Evolutionary conservation across 2,888 invertebrate species (phyloP).

Genomic region (Chrysina gloriosa): DNA sequence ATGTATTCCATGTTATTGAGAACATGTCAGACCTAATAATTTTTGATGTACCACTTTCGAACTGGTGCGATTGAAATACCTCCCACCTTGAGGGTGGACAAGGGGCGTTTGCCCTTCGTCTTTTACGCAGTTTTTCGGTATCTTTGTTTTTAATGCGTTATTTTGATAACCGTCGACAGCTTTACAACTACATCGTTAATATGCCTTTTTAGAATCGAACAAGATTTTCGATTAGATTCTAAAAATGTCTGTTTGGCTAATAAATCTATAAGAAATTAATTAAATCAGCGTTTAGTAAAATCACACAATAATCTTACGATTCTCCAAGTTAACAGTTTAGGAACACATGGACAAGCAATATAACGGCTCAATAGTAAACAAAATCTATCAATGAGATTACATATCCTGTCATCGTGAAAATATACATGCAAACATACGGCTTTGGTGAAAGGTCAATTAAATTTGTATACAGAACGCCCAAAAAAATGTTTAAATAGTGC

Average conservation of each 20-base stretch:
- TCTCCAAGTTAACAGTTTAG: too few species aligned
- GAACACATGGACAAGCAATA: neutral
- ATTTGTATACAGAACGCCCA: too few species aligned
- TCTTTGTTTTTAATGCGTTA: neutral
- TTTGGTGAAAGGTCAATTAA: too few species aligned
- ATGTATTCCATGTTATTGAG: conserved; percentile 41
- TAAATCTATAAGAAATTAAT: too few species aligned
- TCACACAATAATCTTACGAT: too few species aligned
- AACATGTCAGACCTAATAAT: conserved; percentile 40
- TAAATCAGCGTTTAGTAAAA: too few species aligned
- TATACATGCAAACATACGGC: too few species aligned
- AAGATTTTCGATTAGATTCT: neutral
- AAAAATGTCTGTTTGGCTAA: neutral
- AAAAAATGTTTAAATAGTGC: too few species aligned
- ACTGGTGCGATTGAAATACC: conserved; percentile 38
- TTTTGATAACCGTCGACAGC: neutral
- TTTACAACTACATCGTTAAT: neutral
- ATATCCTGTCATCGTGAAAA: neutral
- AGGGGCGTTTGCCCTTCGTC: neutral
- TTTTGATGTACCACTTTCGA: conserved; percentile 36
- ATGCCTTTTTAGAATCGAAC: neutral
- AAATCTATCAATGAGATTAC: neutral
- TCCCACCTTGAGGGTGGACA: conserved; percentile 33
- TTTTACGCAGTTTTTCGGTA: neutral
- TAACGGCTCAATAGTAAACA: neutral